Evolutionary conservation across 2,113 vertebrate genomes (phyloP), one percentile per base, ranked within the genome.

Genomic region (Piaya cayana): DNA sequence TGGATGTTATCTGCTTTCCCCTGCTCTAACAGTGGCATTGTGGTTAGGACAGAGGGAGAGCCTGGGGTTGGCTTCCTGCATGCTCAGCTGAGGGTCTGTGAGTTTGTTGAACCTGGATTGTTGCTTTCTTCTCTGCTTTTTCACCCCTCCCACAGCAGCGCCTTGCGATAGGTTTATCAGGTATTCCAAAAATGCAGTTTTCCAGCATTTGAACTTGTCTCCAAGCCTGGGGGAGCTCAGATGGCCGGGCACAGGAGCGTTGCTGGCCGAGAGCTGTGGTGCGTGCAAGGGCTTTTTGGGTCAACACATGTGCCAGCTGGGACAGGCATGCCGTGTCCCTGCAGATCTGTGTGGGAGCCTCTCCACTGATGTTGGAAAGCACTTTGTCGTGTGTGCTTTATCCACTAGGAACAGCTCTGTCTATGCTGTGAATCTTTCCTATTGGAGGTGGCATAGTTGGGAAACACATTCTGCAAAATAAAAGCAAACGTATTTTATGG

Each of bases 401-500:
- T 79, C 39, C 65, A 9, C 53, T 59, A 64, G 26, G 34, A 34
- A 25, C 21, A 34, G 49, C 6, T 64, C 4, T 6, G 43, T 68
- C 76, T 30, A 12, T 18, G 59, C 17, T 69, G 23, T 52, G 53
- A 60, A 10, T 62, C 21, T 42, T 85, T 83, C 39, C 21, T 16
- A 0, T 9, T 65, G 76, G 23, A 67, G 64, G 26, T 15, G 26
- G 32, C 30, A 1, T 8, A 12, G 21, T 16, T 86, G 17, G 49
- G 68, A 69, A 21, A 30, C 8, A 11, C 1, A 0, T 29, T 80
- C 39, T 53, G 50, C 63, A 74, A 43, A 87, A 63, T 59, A 34
- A 62, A 74, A 22, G 11, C 17, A 19, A 6, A 1, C 1, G 0
- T 15, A 3, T 59, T 94, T 86, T 47, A 12, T 2, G 7, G 12